Evolutionary conservation across 1,140 invertebrate species (phyloP).

Genomic region (Linepithema humile): DNA sequence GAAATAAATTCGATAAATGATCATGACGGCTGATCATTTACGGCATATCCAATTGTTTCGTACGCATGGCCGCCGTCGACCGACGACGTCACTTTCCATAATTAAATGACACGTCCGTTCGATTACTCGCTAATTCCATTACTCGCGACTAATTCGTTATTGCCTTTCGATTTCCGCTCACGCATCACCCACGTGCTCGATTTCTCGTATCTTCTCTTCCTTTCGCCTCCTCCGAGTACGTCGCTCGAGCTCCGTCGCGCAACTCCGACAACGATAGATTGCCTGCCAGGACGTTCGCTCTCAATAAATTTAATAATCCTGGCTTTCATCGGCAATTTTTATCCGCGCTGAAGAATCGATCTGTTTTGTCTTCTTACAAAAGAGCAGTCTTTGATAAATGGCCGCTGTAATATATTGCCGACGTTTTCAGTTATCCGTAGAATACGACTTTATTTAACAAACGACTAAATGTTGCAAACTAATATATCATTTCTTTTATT

Average conservation of each 20-base stretch:
- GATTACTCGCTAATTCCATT: constrained; percentile 50
- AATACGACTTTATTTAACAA: constrained; percentile 28
- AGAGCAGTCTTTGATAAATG: constrained; percentile 59
- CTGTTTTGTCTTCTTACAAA: constrained; percentile 42
- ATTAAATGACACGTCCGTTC: constrained; percentile 47
- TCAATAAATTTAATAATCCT: constrained; percentile 66
- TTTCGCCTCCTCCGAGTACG: constrained; percentile 34
- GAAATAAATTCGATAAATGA: constrained; percentile 2
- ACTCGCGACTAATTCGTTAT: constrained; percentile 64
- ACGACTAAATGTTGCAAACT: constrained; percentile 5
- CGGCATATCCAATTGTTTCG: not conserved
- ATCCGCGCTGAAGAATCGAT: constrained; percentile 54
- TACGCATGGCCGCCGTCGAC: not conserved
- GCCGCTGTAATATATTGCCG: constrained; percentile 41
- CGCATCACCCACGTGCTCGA: constrained; percentile 64
- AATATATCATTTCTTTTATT: constrained; percentile 20
- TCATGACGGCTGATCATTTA: not conserved
- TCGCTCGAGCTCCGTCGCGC: constrained; percentile 35
- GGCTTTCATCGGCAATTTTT: constrained; percentile 67
- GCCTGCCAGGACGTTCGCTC: constrained; percentile 59
- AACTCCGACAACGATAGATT: constrained; percentile 50
- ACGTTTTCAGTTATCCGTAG: constrained; percentile 11
- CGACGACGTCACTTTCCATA: constrained; percentile 19
- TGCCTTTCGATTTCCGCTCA: constrained; percentile 69
- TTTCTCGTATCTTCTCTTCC: constrained; percentile 64